Percentiles rank a stretch among this genome's conserved stretches.
phyloP scores from a whole-genome alignment of 2,797 vertebrate genomes.

The Spinus pinus region DNA sequence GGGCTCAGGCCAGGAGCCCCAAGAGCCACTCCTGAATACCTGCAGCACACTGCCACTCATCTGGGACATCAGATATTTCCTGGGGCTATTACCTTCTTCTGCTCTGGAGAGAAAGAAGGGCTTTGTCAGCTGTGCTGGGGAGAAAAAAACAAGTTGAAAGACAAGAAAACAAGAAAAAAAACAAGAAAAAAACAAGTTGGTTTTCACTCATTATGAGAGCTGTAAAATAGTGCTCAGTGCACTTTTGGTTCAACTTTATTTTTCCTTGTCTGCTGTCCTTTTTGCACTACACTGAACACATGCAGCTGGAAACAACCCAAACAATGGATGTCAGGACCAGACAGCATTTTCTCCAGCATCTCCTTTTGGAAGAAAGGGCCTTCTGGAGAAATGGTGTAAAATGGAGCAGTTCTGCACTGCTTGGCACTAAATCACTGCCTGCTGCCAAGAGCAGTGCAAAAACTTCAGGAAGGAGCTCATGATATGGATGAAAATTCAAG shows the following conservation, averaged over 20 bases:
- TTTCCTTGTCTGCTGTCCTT: background rate
- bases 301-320: background rate
- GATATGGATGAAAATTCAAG: background rate
- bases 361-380: background rate
- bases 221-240: background rate
- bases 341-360: background rate
- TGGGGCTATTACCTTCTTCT: background rate
- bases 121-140: background rate
- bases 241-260: background rate
- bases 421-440: background rate
- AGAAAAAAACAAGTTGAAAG: background rate
- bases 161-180: no score
- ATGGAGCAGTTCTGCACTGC: background rate
- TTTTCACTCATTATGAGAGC: background rate
- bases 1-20: background rate
- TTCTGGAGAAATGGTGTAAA: background rate
- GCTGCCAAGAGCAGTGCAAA: background rate
- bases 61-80: background rate
- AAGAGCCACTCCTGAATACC: background rate
- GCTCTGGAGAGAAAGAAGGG: background rate
- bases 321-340: background rate
- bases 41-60: background rate
- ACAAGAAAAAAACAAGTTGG: background rate
- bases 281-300: background rate
- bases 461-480: background rate